Evolutionary conservation across 2,797 vertebrate species (phyloP), one percentile per base, ranked within the genome.

Genomic region (Psittacula derbiana): DNA sequence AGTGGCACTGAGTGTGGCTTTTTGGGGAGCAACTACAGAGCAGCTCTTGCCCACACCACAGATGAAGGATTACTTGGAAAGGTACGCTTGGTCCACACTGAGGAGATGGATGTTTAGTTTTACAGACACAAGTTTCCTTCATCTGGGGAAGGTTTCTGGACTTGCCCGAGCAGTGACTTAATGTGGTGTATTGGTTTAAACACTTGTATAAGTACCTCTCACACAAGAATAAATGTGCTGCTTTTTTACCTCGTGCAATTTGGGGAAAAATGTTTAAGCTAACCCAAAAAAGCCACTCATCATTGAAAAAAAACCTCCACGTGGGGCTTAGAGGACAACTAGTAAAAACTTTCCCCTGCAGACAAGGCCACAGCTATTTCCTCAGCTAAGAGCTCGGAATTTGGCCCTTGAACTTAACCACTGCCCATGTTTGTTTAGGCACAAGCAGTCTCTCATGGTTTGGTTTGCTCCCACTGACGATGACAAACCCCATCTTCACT

Each of bases 291-390:
- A 86, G 62, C 66, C 36, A 90, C 62, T 84, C 58, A 80, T 27
- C 27, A 27, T 0, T 52, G 27, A 23, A 17, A 58, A 44, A 90
- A 67, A 24, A 71, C 19, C 65, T 88, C 71, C 31, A 67, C 11
- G 1, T 49, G 25, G 79, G 44, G 55, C 19, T 96, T 83, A 72
- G 23, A 95, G 70, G 87, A 94, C 95, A 95, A 92, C 61, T 70
- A 86, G 85, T 86, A 92, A 95, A 96, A 95, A 55, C 76, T 86
- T 95, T 94, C 47, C 90, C 73, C 80, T 80, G 64, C 94, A 96
- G 73, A 93, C 84, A 93, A 93, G 90, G 94, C 96, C 94, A 95
- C 94, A 96, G 88, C 88, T 96, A 97, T 96, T 97, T 97, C 95
- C 94, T 97, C 80, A 92, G 73, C 90, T 93, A 88, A 95, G 92